Evolutionary conservation across 2,888 invertebrate species (phyloP).

Genomic region (Gastracanthus pulcherrimus): DNA sequence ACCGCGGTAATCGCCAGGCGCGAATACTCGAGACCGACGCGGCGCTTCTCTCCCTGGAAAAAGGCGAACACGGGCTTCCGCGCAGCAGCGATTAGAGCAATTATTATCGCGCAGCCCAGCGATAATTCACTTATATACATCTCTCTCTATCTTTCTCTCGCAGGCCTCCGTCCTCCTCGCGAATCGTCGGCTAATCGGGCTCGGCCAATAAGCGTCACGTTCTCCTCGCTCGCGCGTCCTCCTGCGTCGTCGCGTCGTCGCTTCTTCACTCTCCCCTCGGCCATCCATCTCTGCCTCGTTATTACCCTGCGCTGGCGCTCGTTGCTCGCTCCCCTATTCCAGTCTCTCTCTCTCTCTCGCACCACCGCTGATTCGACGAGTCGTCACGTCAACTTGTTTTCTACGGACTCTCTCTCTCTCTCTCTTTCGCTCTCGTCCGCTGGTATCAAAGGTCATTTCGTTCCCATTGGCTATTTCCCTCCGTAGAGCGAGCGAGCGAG

Average conservation of each 20-base stretch:
- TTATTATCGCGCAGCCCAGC: constrained; percentile 35
- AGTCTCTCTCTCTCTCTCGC: constrained; percentile 17
- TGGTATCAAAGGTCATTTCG: constrained; percentile 65
- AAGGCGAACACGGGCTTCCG: no score
- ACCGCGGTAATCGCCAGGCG: neutral
- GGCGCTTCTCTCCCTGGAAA: no score
- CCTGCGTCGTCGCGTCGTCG: constrained; percentile 49
- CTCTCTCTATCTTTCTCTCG: no score
- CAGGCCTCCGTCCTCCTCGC: neutral
- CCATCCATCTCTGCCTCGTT: constrained; percentile 61
- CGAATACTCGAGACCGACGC: neutral
- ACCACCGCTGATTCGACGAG: constrained; percentile 34
- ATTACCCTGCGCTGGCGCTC: constrained; percentile 49
- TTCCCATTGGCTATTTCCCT: constrained; percentile 63
- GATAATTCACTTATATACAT: constrained; percentile 41
- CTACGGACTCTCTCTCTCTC: constrained; percentile 37
- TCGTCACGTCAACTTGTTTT: constrained; percentile 56
- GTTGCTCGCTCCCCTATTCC: neutral
- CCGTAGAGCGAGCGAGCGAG: neutral
- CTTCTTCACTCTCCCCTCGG: constrained; percentile 54
- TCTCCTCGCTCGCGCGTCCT: neutral
- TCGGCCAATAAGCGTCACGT: constrained; percentile 56
- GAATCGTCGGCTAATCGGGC: constrained; percentile 50
- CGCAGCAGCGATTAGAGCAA: constrained; percentile 40
- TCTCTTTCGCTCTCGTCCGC: constrained; percentile 2